Conservation (phyloP, 2,888 invertebrate genomes). For the Drosophila formosana region DNA sequence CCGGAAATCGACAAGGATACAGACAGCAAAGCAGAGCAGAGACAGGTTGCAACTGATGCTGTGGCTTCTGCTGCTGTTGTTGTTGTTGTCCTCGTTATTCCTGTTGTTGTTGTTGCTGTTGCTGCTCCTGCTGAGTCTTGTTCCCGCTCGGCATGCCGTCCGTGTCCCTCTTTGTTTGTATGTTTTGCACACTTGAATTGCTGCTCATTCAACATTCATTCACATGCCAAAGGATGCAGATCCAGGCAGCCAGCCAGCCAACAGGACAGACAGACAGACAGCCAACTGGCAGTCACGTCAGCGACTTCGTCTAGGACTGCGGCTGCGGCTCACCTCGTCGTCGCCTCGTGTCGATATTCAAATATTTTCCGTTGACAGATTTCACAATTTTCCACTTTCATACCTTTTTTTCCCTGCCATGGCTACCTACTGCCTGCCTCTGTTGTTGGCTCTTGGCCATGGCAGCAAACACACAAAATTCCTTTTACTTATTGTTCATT, state of each 20-base stretch:
- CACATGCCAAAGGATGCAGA: constrained; percentile 57
- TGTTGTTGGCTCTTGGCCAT: constrained; percentile 55
- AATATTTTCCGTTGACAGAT: constrained; percentile 78
- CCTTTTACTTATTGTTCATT: constrained; percentile 73
- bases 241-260: constrained; percentile 8
- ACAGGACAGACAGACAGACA: constrained; percentile 20
- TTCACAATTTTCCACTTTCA: constrained; percentile 78
- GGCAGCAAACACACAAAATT: constrained; percentile 36
- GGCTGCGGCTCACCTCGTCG: constrained; percentile 20
- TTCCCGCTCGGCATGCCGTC: background rate
- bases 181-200: constrained; percentile 72
- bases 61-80: constrained; percentile 8
- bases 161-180: constrained; percentile 47
- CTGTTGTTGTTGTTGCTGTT: background rate
- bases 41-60: constrained; percentile 40
- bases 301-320: constrained; percentile 16
- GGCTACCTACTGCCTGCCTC: background rate
- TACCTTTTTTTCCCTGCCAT: constrained; percentile 56
- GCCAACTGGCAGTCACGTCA: constrained; percentile 43
- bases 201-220: constrained; percentile 78
- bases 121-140: background rate
- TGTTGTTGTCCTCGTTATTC: too few relatives aligned
- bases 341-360: constrained; percentile 65
- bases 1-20: constrained; percentile 58
- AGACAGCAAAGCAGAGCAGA: constrained; percentile 13